Evolutionary conservation across 2,888 invertebrate genomes (phyloP).

Genomic region (Stenolophus ochropezus): DNA sequence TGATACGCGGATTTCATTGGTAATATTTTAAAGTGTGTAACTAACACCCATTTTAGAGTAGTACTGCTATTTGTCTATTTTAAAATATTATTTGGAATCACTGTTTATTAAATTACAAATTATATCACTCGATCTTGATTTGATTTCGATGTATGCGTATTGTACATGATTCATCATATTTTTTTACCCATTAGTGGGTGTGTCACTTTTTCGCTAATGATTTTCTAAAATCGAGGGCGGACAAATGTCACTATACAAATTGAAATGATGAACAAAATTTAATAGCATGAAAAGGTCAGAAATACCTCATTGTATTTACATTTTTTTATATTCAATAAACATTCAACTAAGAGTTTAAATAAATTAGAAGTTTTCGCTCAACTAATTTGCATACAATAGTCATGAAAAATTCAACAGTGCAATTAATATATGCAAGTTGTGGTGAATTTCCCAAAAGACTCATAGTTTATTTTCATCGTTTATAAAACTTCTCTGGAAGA

Average conservation of each 20-base stretch:
- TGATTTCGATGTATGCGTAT: too few relatives aligned
- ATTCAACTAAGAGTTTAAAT: neutral
- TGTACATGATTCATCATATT: neutral
- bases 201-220: neutral
- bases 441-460: neutral
- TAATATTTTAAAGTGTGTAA: too few relatives aligned
- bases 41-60: too few relatives aligned
- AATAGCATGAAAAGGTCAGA: neutral
- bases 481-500: neutral
- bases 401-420: conserved; percentile 9
- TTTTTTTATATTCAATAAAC: neutral
- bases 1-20: too few relatives aligned
- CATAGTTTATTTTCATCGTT: neutral
- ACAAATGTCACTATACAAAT: neutral
- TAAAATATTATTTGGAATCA: too few relatives aligned
- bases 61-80: too few relatives aligned
- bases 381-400: conserved; percentile 23
- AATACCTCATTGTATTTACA: neutral
- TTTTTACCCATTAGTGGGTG: neutral
- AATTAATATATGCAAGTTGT: conserved; percentile 8
- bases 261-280: neutral
- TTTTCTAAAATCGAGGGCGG: neutral
- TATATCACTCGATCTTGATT: too few relatives aligned
- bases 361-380: conserved; percentile 9
- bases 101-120: too few relatives aligned